Evolutionary conservation across 2,888 invertebrate genomes (phyloP), one percentile per base, ranked within the genome.

Genomic region (Eucera pruinosa): DNA sequence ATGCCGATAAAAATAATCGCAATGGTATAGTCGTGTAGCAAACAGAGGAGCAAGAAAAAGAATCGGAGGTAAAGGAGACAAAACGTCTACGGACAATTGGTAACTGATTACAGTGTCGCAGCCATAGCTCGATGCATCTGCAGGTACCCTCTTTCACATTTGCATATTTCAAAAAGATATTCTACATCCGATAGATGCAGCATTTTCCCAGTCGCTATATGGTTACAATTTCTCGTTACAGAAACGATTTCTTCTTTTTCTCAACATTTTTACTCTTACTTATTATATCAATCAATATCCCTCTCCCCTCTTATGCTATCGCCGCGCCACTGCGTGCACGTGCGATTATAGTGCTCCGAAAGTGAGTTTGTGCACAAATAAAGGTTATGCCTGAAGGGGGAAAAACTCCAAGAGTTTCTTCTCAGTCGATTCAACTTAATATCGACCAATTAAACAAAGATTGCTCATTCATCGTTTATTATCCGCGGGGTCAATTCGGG

Each of bases 281-380:
- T 13, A 36, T 15, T 36, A 2, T 30, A 27, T 25, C 7, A 5
- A n/a, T 41, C 23, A 25, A 18, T 9, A 39, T 39, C 20, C 25
- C 30, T 18, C 74, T 82, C 81, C 83, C 86, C 82, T 83, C 82
- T 81, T 78, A 82, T 89, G 88, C 89, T 89, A 90, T 90, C 89
- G 89, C 90, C 90, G 89, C 89, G 90, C 90, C 89, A 90, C 90
- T 90, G 90, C 89, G 87, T 89, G 86, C 86, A 89, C 88, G 88
- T 89, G 88, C 86, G 86, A 85, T 72, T 47, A 72, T 80, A 78
- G 81, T 84, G 84, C 84, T 70, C 45, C 74, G 69, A 67, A 47
- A 45, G 58, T 70, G 75, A 71, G 45, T 48, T 54, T 74, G 74
- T 80, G 70, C 77, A 64, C 43, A 65, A 77, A 82, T 33, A 71